Percentiles rank a stretch among this genome's conserved stretches.
Evolutionary conservation across 2,888 invertebrate species (phyloP).

Genomic region (Diloba caeruleocephala): DNA sequence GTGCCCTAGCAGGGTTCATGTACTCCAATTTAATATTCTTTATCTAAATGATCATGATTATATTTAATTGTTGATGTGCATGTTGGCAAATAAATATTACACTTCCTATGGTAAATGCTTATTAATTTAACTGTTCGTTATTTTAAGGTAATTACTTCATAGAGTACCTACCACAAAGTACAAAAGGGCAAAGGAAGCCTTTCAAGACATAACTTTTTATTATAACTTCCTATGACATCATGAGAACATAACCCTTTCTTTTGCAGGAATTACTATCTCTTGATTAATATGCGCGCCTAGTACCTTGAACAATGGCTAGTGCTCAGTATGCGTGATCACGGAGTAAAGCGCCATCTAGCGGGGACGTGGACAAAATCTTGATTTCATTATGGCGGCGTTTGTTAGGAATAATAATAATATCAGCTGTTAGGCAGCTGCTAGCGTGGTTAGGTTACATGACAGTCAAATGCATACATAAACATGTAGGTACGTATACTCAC

Average conservation of each 20-base stretch:
- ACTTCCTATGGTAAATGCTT: too few species aligned
- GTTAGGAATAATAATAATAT: conserved; percentile 33
- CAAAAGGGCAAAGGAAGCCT: conserved; percentile 28
- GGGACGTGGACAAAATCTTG: conserved; percentile 64
- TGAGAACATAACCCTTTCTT: conserved; percentile 64
- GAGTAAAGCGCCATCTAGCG: conserved; percentile 60
- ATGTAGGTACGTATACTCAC: too few species aligned
- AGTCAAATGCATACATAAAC: too few species aligned
- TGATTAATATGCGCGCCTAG: conserved; percentile 69
- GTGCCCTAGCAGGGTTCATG: too few species aligned
- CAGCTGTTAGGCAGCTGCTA: conserved; percentile 40
- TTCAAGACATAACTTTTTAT: conserved; percentile 25
- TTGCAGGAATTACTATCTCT: conserved; percentile 66
- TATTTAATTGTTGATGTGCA: too few species aligned
- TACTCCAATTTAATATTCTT: too few species aligned
- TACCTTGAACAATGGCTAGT: conserved; percentile 65
- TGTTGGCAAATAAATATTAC: too few species aligned
- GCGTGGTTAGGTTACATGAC: too few species aligned
- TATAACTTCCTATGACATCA: conserved; percentile 67
- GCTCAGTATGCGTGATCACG: conserved; percentile 67
- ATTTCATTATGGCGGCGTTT: conserved; percentile 51
- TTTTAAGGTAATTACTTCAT: too few species aligned
- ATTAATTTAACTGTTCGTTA: too few species aligned
- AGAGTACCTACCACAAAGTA: too few species aligned
- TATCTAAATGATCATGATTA: too few species aligned